A percentile compares a stretch with the other conserved stretches of the same genome.
phyloP scores from a whole-genome alignment of 2,113 vertebrate genomes.

The Hucho hucho region DNA sequence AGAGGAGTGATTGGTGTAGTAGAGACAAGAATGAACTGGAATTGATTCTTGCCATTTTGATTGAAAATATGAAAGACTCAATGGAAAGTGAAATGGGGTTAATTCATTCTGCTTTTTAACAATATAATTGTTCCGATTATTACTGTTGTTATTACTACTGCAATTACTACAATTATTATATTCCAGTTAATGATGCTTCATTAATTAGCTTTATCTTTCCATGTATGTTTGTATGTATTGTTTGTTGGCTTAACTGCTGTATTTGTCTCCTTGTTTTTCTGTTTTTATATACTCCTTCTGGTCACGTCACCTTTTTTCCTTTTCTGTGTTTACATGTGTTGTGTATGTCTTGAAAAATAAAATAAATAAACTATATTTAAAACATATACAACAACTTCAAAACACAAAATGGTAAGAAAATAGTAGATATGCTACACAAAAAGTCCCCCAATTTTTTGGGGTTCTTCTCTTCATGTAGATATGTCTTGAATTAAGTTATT shows the following conservation, averaged over 20 bases:
- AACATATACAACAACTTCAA: conserved; percentile 7
- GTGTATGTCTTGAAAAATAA: conserved; percentile 25
- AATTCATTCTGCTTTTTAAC: conserved; percentile 44
- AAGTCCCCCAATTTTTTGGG: conserved; percentile 6
- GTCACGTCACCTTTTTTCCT: conserved; percentile 23
- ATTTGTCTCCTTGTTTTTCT: conserved; percentile 19
- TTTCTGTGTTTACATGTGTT: conserved; percentile 48
- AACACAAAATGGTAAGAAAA: conserved; percentile 18
- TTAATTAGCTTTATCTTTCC: conserved; percentile 24
- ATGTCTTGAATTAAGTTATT: conserved; percentile 14
- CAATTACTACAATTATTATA: conserved; percentile 40
- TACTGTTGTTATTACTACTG: conserved; percentile 41
- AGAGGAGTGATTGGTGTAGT: conserved; percentile 12
- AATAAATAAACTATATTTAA: conserved; percentile 17
- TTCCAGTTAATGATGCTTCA: conserved; percentile 43
- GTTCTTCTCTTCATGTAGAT: conserved; percentile 13
- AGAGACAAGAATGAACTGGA: conserved; percentile 28
- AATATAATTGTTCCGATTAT: conserved; percentile 47
- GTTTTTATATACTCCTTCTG: conserved; percentile 36
- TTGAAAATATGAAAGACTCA: conserved; percentile 1
- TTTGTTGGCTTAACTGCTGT: conserved; percentile 29
- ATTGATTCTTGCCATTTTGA: conserved; percentile 14
- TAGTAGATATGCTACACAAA: conserved; percentile 17
- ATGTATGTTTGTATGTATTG: conserved; percentile 21
- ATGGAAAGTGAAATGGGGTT: conserved; percentile 21